A percentile compares a stretch with the other conserved stretches of the same genome.
phyloP scores from a whole-genome alignment of 2,888 invertebrate genomes.

The Stomorhina lunata region DNA sequence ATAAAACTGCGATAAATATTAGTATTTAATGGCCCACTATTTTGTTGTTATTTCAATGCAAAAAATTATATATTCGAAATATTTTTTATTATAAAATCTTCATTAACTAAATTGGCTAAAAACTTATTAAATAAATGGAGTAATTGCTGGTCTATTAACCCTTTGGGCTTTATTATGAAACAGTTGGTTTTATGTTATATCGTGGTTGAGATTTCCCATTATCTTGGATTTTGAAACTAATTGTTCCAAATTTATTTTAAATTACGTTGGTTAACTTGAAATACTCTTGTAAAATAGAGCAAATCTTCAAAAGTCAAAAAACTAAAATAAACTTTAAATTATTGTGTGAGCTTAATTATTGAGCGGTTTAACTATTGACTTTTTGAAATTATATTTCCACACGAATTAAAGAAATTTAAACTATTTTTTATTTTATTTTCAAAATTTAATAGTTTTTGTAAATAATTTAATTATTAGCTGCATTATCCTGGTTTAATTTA shows the following conservation, averaged over 20 bases:
- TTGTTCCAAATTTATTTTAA: background rate
- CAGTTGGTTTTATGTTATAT: too few species aligned
- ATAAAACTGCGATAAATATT: background rate
- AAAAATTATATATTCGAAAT: background rate
- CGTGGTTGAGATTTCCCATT: background rate
- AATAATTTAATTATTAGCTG: too few species aligned
- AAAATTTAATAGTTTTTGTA: too few species aligned
- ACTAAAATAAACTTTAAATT: background rate
- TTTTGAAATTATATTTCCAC: background rate
- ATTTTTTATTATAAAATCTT: too few species aligned
- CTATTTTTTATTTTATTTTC: background rate
- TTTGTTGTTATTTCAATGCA: background rate
- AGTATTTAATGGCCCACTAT: background rate
- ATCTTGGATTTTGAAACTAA: background rate
- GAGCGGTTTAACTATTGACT: background rate
- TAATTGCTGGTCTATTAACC: background rate
- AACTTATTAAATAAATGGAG: background rate
- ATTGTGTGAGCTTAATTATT: background rate
- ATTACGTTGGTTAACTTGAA: background rate
- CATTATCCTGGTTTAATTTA: too few species aligned
- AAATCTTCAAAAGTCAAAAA: background rate
- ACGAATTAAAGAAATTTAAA: background rate
- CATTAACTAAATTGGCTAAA: background rate
- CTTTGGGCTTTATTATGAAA: background rate
- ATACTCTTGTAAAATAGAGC: background rate